phyloP scores from a whole-genome alignment of 1,140 invertebrate species.

The Drosophila mojavensis region DNA sequence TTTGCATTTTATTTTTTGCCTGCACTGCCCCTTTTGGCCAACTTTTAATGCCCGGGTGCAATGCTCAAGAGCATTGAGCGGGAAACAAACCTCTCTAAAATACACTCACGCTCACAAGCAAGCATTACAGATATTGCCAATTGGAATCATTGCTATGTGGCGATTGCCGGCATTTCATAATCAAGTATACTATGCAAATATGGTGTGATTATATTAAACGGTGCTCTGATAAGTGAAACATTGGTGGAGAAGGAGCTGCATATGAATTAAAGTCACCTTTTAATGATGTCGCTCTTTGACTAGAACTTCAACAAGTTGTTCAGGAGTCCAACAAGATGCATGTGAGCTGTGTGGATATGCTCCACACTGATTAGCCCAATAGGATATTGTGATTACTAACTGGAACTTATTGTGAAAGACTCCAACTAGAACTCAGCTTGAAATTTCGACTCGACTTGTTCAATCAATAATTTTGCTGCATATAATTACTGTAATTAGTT shows the following conservation, averaged over 20 bases:
- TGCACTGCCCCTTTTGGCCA: constrained; percentile 17
- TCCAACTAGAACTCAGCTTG: no score
- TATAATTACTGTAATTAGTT: no score
- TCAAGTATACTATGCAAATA: constrained; percentile 4
- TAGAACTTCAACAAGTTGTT: constrained; percentile 7
- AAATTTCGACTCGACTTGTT: no score
- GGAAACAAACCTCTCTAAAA: neutral
- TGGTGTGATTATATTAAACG: neutral
- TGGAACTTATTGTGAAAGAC: neutral
- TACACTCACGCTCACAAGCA: neutral
- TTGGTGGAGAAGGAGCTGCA: neutral
- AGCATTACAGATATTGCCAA: neutral
- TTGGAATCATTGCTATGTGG: neutral
- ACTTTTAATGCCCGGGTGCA: neutral
- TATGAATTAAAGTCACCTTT: neutral
- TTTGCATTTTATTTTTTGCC: constrained; percentile 38
- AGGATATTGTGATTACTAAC: neutral
- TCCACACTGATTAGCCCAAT: no score
- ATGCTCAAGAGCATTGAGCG: no score
- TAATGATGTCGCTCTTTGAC: no score
- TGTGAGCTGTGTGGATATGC: neutral
- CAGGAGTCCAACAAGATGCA: neutral
- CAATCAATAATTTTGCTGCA: no score
- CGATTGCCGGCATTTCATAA: constrained; percentile 36
- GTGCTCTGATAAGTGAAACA: neutral